Base-by-base conservation (phyloP, 2,797 vertebrate genomes). In the Pampus argenteus region DNA sequence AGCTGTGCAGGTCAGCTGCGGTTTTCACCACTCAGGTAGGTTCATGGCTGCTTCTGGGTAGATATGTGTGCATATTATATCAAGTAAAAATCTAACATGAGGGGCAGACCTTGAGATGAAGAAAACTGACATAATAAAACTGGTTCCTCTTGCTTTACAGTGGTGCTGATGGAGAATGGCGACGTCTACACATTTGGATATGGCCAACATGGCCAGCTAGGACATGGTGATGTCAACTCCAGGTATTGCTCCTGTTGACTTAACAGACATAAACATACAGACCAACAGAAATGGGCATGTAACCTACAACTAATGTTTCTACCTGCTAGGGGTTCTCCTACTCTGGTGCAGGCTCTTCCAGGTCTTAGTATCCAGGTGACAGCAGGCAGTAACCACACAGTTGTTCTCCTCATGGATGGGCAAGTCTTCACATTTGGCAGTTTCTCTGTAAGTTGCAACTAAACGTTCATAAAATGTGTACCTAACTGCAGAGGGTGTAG, bases 371-470 rank as follows among this genome's bases (percentile, higher is more conserved):
- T 97, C 14, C 98, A 99, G 90, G 97, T 99, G 78, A 97, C 97
- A 40, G 98, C 98, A 58, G 98, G 98, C 83, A 99, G 98, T 88
- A 99, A 99, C 91, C 98, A 99, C 90, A 99, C 98, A n/a, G 98
- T 96, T 23, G 94, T 98, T 76, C 96, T 99, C 29, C 94, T 99
- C 86, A 92, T 96, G 93, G 98, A 99, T 76, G 98, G 98, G 71
- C 98, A 99, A 84, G 98, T 99, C 85, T 99, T 98, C 92, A 99
- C 98, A 17, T 99, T 99, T 86, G 98, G 98, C 89, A 99, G 98
- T 87, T 99, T 99, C 89, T 99, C 98, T 88, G 98, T 99, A 95
- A 95, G 96, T 38, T 4, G 2, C n/a, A n/a, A n/a, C n/a, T n/a
- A n/a, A n/a, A n/a, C 34, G 1, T 5, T 15, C 3, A 51, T 26